Evolutionary conservation across 1,140 invertebrate species (phyloP), one percentile per base, ranked within the genome.

Genomic region (Liolophura sinensis): DNA sequence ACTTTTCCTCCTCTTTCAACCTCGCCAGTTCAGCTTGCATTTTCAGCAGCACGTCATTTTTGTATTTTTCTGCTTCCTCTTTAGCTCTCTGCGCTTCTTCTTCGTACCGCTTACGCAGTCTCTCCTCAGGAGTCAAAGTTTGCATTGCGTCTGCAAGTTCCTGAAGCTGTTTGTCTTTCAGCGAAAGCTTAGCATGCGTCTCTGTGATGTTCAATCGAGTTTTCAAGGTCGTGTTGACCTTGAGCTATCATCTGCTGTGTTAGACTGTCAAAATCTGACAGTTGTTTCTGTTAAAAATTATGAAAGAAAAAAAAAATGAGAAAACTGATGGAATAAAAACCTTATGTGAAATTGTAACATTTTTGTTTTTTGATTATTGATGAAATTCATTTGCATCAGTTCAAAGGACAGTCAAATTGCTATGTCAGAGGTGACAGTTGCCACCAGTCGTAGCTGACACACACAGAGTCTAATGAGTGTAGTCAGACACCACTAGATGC

Each of bases 111-210:
- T 76, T 76, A 16, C 71, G 68, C 48, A 82, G 72, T 48, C 73
- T 76, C 11, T 80, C 78, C 20, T 70, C 71, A 15, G 81, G 77
- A 12, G 77, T 76, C 64, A 74, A 75, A 16, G 67, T 69, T 60
- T 71, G 71, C 78, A 82, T 81, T 55, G 81, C 79, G 20, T 81
- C 78, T 1, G 78, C 76, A 16, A 82, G 65, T 51, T 82, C 81
- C 20, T 71, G 69, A 5, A 81, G 73, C 60, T 82, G 81, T 68
- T 78, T 78, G 50, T 80, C 79, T 49, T 80, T 82, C n/a, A 82
- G 74, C 24, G 75, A 64, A 0, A 82, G 75, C n/a, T 75, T 62
- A 9, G 69, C 72, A 54, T 81, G 64, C 1, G 74, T 82, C 51
- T 80, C 73, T 20, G 74, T 60, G 6, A 78, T 73, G 50, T 82